phyloP scores from a whole-genome alignment of 1,140 invertebrate species.

The Cherax quadricarinatus region DNA sequence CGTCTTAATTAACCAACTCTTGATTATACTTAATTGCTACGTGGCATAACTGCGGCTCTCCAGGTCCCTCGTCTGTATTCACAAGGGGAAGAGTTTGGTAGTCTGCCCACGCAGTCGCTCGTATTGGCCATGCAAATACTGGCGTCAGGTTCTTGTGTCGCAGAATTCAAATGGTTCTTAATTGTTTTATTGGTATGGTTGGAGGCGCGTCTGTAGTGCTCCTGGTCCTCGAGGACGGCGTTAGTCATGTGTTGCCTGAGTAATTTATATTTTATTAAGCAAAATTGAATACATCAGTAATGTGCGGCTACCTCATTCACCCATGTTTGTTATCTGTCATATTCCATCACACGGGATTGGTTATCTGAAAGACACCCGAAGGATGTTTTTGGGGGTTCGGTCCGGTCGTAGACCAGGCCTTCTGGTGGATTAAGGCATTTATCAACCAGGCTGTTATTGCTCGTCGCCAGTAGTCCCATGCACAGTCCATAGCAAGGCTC shows the following conservation, averaged over 20 bases:
- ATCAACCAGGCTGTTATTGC: too few species aligned
- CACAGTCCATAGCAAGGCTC: too few species aligned
- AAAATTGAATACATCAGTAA: too few species aligned
- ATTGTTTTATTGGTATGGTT: not conserved
- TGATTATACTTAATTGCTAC: slow-evolving; percentile 58
- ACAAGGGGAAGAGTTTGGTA: slow-evolving; percentile 2
- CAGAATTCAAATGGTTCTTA: slow-evolving; percentile 46
- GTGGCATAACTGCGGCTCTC: slow-evolving; percentile 37
- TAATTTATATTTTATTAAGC: too few species aligned
- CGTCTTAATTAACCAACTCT: slow-evolving; percentile 33
- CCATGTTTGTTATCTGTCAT: not conserved
- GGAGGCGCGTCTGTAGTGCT: slow-evolving; percentile 3
- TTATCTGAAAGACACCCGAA: too few species aligned
- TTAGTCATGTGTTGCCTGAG: slow-evolving; percentile 34
- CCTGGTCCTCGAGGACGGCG: not conserved
- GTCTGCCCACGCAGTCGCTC: not conserved
- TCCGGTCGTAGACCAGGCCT: too few species aligned
- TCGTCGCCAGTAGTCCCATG: too few species aligned
- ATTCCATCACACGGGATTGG: too few species aligned
- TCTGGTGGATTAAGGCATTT: too few species aligned
- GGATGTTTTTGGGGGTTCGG: too few species aligned
- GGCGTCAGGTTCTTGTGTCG: slow-evolving; percentile 16
- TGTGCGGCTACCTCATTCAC: too few species aligned
- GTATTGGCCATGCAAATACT: slow-evolving; percentile 1
- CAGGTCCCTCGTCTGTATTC: slow-evolving; percentile 50